Percentiles rank a stretch among this genome's conserved stretches.
Conservation (phyloP, 2,113 vertebrate genomes). For the Semnopithecus entellus region DNA sequence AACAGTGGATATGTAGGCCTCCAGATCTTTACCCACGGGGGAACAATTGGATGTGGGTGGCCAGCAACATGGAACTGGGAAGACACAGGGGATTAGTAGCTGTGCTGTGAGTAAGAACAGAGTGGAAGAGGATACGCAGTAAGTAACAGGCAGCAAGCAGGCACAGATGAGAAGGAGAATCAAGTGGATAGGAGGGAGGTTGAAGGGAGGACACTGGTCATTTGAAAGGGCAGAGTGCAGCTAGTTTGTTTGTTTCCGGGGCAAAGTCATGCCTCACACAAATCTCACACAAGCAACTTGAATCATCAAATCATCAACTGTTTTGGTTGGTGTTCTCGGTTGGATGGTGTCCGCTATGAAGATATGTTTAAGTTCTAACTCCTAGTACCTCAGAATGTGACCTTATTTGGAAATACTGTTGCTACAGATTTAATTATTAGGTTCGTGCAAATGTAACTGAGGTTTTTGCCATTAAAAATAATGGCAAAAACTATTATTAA, state of each 20-base stretch:
- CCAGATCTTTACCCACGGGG: neutral
- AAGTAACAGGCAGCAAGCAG: too few species aligned
- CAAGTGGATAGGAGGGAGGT: neutral
- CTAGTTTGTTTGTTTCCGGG: too few species aligned
- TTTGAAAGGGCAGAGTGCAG: neutral
- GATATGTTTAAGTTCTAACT: neutral
- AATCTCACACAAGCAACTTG: neutral
- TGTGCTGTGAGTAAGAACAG: neutral
- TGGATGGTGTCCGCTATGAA: neutral
- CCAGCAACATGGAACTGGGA: neutral
- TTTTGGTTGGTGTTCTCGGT: neutral
- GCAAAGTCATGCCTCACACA: too few species aligned
- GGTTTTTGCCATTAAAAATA: too few species aligned
- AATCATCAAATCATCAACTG: neutral
- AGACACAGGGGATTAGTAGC: neutral
- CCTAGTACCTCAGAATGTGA: neutral
- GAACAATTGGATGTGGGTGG: neutral
- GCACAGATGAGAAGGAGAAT: neutral
- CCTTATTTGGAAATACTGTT: neutral
- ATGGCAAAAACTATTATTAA: too few species aligned
- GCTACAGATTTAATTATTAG: neutral
- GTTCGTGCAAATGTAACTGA: too few species aligned
- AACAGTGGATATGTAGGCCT: neutral
- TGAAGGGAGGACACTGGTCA: neutral
- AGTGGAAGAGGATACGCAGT: neutral